These are phyloP conservation scores for Carposina sasakii DNA, from an alignment of 1,140 invertebrate species.

Conservation along the genomic window DNA sequence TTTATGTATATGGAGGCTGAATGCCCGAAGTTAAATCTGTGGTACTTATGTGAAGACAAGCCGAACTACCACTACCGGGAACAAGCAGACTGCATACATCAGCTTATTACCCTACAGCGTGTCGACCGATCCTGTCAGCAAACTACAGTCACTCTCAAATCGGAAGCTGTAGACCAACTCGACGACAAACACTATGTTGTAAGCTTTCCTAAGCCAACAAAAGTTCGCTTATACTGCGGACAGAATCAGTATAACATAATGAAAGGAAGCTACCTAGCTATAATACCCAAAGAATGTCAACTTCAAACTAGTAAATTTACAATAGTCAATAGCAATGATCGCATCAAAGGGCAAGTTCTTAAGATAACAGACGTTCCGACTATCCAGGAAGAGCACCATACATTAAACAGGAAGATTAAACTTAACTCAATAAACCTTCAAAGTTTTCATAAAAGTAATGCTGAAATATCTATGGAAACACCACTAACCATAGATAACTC, in stretches of 20 bases:
- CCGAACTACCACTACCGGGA: background rate
- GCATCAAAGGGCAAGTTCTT: conserved; percentile 12
- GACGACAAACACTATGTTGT: conserved; percentile 18
- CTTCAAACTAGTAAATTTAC: conserved; percentile 14
- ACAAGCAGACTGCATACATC: conserved; percentile 16
- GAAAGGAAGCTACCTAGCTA: conserved; percentile 20
- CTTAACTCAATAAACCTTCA: conserved; percentile 11
- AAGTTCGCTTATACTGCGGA: conserved; percentile 12
- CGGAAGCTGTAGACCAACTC: conserved; percentile 17
- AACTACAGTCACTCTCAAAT: conserved; percentile 11
- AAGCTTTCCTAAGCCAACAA: conserved; percentile 16
- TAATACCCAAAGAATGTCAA: conserved; percentile 12
- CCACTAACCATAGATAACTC: background rate
- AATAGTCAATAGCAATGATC: conserved; percentile 13
- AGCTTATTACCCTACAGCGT: conserved; percentile 10
- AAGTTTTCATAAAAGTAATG: background rate
- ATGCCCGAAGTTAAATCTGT: conserved; percentile 25
- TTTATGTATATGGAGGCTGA: conserved; percentile 33
- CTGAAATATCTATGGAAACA: background rate
- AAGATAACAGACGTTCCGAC: conserved; percentile 4
- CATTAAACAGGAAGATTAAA: conserved; percentile 1
- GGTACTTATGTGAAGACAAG: conserved; percentile 17
- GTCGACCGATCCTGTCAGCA: conserved; percentile 11
- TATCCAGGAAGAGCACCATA: background rate
- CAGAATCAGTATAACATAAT: conserved; percentile 14